Evolutionary conservation across 2,113 vertebrate species (phyloP).

Genomic region (Archocentrus centrarchus): DNA sequence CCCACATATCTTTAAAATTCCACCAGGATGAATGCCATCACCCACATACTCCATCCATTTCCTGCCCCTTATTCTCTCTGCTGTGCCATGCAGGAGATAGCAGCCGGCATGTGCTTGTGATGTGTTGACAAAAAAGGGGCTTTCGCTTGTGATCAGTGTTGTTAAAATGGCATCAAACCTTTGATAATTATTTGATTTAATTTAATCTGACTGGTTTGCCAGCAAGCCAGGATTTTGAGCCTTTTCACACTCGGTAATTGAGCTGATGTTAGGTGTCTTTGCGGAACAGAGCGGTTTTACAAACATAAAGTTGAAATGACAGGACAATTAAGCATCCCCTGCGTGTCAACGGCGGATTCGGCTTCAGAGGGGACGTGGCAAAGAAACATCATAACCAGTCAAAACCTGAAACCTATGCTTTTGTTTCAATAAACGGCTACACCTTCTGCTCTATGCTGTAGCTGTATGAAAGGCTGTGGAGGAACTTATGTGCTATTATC

Average conservation of each 20-base stretch:
- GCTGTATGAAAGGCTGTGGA: conserved; percentile 7
- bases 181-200: conserved; percentile 54
- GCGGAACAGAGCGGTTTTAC: conserved; percentile 8
- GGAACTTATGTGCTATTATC: conserved; percentile 40
- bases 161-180: conserved; percentile 48
- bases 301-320: conserved; percentile 40
- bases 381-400: not conserved
- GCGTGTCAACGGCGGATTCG: conserved; percentile 18
- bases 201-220: conserved; percentile 44
- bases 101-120: not conserved
- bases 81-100: conserved; percentile 3
- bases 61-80: conserved; percentile 14
- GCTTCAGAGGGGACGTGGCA: conserved; percentile 17
- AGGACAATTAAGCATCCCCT: conserved; percentile 33
- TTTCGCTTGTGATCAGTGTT: conserved; percentile 41
- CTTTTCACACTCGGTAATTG: conserved; percentile 40
- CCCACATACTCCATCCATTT: conserved; percentile 31
- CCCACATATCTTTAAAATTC: conserved; percentile 25
- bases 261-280: conserved; percentile 56
- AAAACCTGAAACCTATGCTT: conserved; percentile 10
- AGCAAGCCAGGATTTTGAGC: conserved; percentile 36
- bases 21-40: conserved; percentile 19
- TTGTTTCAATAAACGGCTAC: not conserved
- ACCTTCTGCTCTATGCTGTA: not conserved
- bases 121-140: conserved; percentile 37